Conservation (phyloP, 2,888 invertebrate genomes). For the Leptinotarsa rubiginosa region DNA sequence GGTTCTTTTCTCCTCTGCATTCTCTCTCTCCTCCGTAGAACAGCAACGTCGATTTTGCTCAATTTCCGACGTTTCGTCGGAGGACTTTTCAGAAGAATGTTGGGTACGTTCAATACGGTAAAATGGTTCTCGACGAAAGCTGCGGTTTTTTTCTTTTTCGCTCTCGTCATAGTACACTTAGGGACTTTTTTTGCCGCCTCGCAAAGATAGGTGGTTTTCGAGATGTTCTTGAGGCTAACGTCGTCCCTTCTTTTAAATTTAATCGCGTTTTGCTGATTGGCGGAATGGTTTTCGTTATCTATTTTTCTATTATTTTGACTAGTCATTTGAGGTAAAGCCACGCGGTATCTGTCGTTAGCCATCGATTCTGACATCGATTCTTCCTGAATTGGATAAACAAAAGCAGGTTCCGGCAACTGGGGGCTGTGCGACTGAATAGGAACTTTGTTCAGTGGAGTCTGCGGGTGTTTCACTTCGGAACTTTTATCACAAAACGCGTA, state of each 20-base stretch:
- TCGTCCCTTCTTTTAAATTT: not conserved
- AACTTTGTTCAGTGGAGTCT: constrained; percentile 55
- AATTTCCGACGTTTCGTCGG: constrained; percentile 58
- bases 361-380: constrained; percentile 22
- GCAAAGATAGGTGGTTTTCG: not conserved
- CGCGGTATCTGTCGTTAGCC: constrained; percentile 11
- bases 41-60: constrained; percentile 66
- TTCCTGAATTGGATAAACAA: constrained; percentile 59
- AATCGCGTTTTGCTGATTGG: not conserved
- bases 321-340: constrained; percentile 54
- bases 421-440: constrained; percentile 60
- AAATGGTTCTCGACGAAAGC: constrained; percentile 43
- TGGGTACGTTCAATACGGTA: constrained; percentile 64
- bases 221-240: not conserved
- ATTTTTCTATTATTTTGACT: constrained; percentile 55
- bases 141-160: constrained; percentile 31
- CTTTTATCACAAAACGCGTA: constrained; percentile 55
- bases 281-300: constrained; percentile 50
- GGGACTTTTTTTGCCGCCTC: constrained; percentile 5
- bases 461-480: constrained; percentile 62
- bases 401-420: constrained; percentile 62
- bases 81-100: constrained; percentile 52
- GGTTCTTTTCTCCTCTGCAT: constrained; percentile 22
- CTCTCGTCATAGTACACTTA: constrained; percentile 11
- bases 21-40: constrained; percentile 57